A percentile compares a stretch with the other conserved stretches of the same genome.
These are phyloP conservation scores for Ancistrus triradiatus DNA, from an alignment of 2,113 vertebrate genomes.

Conservation along the genomic window DNA sequence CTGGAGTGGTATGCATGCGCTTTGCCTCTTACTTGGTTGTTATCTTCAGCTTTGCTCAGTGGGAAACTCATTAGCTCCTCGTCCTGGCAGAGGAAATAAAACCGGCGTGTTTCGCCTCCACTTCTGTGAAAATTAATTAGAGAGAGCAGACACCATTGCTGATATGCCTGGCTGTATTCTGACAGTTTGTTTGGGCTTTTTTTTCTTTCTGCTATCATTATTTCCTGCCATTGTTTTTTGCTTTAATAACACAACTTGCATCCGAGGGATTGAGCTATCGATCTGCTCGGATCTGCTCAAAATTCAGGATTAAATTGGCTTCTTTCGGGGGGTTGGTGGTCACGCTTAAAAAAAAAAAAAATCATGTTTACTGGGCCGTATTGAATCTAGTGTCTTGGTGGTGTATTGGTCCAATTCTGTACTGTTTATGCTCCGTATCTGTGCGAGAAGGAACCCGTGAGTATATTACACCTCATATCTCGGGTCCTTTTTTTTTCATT, in stretches of 20 bases:
- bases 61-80: slow-evolving; percentile 52
- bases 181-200: slow-evolving; percentile 42
- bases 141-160: slow-evolving; percentile 42
- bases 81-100: slow-evolving; percentile 46
- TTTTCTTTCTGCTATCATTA: slow-evolving; percentile 40
- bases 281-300: slow-evolving; percentile 48
- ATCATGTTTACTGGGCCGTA: slow-evolving; percentile 46
- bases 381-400: slow-evolving; percentile 45
- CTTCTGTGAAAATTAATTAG: slow-evolving; percentile 54
- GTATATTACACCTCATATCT: slow-evolving; percentile 42
- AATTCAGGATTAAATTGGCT: slow-evolving; percentile 52
- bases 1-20: slow-evolving; percentile 39
- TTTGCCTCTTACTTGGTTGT: slow-evolving; percentile 38
- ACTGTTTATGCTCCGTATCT: slow-evolving; percentile 30
- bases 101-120: slow-evolving; percentile 49
- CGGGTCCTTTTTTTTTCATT: slow-evolving; percentile 22
- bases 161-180: slow-evolving; percentile 39
- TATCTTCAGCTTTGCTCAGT: slow-evolving; percentile 49
- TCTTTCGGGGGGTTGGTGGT: slow-evolving; percentile 40
- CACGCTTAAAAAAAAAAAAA: slow-evolving; percentile 46
- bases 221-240: slow-evolving; percentile 48
- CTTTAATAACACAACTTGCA: slow-evolving; percentile 44
- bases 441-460: not conserved
- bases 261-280: slow-evolving; percentile 51
- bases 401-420: slow-evolving; percentile 22